Percentiles rank a stretch among this genome's conserved stretches.
Evolutionary conservation across 2,797 vertebrate genomes (phyloP).

Genomic region (Sandelia bainsii): DNA sequence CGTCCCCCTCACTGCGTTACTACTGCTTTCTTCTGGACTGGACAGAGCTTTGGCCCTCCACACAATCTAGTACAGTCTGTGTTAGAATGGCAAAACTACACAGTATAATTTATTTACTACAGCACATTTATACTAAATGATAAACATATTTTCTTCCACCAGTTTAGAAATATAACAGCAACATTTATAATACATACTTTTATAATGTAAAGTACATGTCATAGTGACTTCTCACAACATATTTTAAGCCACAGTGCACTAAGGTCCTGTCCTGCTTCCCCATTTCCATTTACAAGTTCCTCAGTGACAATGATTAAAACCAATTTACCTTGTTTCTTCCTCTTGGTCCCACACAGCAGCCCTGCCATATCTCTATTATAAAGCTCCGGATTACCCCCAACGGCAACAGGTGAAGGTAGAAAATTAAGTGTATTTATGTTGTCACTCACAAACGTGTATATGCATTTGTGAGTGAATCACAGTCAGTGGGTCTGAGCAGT

Average conservation of each 20-base stretch:
- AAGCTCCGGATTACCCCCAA: constrained; percentile 29
- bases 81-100: constrained; percentile 11
- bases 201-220: neutral
- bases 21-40: constrained; percentile 24
- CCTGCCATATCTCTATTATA: constrained; percentile 84
- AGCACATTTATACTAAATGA: neutral
- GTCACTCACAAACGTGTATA: constrained; percentile 6
- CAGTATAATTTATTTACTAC: neutral
- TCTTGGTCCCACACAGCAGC: constrained; percentile 90
- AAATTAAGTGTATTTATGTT: constrained; percentile 29
- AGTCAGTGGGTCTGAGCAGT: constrained; percentile 71
- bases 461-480: constrained; percentile 42
- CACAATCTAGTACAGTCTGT: constrained; percentile 12
- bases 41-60: constrained; percentile 12
- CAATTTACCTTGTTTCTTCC: constrained; percentile 86
- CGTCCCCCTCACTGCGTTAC: constrained; percentile 29
- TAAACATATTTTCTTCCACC: neutral
- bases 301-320: constrained; percentile 38
- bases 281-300: constrained; percentile 55
- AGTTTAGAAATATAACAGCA: neutral
- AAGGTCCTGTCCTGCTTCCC: constrained; percentile 57
- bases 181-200: neutral
- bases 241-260: constrained; percentile 20
- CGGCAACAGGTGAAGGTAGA: constrained; percentile 35
- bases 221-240: neutral